Evolutionary conservation across 2,113 vertebrate species (phyloP).

Genomic region (Candoia aspera): DNA sequence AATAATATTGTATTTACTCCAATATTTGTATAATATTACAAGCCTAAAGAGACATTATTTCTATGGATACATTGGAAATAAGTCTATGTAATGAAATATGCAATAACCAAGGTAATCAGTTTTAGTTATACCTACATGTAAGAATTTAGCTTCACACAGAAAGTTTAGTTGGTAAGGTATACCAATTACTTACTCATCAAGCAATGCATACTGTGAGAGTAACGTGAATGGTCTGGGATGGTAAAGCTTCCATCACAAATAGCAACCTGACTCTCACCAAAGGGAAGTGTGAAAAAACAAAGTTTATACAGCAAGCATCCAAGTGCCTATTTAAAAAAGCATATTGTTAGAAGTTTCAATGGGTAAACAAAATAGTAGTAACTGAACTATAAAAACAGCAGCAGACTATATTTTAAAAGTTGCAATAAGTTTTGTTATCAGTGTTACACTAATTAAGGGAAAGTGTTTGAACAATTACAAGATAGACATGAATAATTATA

Average conservation of each 20-base stretch:
- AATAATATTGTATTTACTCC: neutral
- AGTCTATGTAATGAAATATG: neutral
- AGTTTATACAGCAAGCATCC: conserved; percentile 99
- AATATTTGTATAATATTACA: neutral
- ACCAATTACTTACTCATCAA: conserved; percentile 89
- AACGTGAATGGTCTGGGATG: conserved; percentile 92
- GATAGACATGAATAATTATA: neutral
- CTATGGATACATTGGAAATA: neutral
- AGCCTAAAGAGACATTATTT: neutral
- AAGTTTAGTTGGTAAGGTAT: fast-evolving
- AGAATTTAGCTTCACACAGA: neutral
- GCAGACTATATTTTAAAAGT: neutral
- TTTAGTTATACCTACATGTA: neutral
- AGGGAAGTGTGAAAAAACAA: conserved; percentile 97
- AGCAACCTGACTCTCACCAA: conserved; percentile 98
- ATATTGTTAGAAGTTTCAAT: conserved; percentile 6
- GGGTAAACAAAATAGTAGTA: neutral
- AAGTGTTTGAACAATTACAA: neutral
- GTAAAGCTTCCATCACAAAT: conserved; percentile 97
- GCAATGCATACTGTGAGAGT: conserved; percentile 87
- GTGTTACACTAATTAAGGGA: neutral
- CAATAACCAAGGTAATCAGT: neutral
- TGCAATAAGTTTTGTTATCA: neutral
- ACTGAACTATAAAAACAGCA: neutral
- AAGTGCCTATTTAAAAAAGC: conserved; percentile 82